Percentiles rank a stretch among this genome's conserved stretches.
Conservation (phyloP, 2,113 vertebrate genomes). For the Ctenomys sociabilis region DNA sequence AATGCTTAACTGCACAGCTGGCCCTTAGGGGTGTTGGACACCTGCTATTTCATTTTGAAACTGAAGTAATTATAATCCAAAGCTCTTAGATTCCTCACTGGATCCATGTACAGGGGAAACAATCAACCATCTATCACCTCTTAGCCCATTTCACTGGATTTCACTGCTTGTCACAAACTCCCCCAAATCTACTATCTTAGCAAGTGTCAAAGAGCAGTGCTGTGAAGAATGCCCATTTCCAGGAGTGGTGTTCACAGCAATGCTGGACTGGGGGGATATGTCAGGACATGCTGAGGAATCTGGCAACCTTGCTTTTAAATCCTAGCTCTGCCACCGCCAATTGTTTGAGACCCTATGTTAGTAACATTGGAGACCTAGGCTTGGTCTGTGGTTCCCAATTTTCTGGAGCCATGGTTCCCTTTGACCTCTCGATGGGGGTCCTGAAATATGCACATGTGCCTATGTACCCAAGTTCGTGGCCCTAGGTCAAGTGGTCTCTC, state of each 20-base stretch:
- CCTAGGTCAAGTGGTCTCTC: background rate
- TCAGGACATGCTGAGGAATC: background rate
- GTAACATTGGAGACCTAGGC: background rate
- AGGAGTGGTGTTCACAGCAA: background rate
- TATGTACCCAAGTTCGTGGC: too few species aligned
- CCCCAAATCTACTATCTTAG: background rate
- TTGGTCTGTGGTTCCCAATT: background rate
- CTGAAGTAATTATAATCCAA: background rate
- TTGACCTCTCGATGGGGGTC: background rate
- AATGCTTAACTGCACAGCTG: background rate
- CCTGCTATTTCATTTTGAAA: slow-evolving; percentile 16
- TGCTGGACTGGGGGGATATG: too few species aligned
- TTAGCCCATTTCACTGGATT: background rate
- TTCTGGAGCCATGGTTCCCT: background rate
- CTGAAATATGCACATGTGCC: background rate
- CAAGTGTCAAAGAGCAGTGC: background rate
- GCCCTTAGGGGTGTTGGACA: background rate
- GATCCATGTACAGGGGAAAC: background rate
- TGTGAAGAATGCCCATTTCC: background rate
- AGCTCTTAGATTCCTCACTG: background rate
- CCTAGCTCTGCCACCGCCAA: background rate
- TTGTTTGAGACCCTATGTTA: background rate
- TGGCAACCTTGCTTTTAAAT: background rate
- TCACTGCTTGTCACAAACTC: background rate
- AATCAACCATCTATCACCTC: background rate